A percentile compares a stretch with the other conserved stretches of the same genome.
phyloP scores from a whole-genome alignment of 2,113 vertebrate species.

The Periophthalmus modestus region DNA sequence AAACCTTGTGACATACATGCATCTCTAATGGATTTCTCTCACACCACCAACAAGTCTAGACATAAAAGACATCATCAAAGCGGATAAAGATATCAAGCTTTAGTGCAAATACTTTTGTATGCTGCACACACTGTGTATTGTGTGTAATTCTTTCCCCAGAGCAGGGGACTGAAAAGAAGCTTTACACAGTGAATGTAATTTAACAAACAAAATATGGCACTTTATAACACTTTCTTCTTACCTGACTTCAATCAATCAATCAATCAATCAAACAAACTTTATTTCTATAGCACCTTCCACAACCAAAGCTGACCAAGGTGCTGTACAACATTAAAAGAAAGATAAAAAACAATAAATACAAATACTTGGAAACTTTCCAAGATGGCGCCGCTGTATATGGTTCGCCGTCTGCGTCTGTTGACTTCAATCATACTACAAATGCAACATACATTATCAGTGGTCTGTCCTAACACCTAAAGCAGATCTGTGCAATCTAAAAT shows the following conservation, averaged over 20 bases:
- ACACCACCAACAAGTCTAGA: background rate
- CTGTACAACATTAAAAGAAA: too few relatives aligned
- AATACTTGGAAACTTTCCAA: too few relatives aligned
- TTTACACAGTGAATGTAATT: constrained; percentile 8
- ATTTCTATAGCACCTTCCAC: too few relatives aligned
- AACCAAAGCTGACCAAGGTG: too few relatives aligned
- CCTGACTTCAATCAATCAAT: too few relatives aligned
- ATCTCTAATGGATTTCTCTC: background rate
- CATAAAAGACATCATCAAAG: background rate
- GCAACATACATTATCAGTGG: background rate
- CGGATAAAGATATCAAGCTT: constrained; percentile 4
- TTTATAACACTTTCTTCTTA: too few relatives aligned
- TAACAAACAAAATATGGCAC: background rate
- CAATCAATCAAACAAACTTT: too few relatives aligned
- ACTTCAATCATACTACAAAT: background rate
- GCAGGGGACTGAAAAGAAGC: constrained; percentile 13
- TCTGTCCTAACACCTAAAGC: background rate
- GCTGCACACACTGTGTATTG: constrained; percentile 12
- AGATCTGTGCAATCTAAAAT: background rate
- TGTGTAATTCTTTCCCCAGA: constrained; percentile 31
- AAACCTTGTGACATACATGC: background rate
- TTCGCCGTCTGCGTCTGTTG: too few relatives aligned
- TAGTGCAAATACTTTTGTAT: constrained; percentile 4
- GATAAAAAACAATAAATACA: too few relatives aligned
- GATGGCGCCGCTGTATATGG: too few relatives aligned